These are phyloP conservation scores for Acronicta alni DNA, from an alignment of 2,888 invertebrate genomes.

Conservation along the genomic window DNA sequence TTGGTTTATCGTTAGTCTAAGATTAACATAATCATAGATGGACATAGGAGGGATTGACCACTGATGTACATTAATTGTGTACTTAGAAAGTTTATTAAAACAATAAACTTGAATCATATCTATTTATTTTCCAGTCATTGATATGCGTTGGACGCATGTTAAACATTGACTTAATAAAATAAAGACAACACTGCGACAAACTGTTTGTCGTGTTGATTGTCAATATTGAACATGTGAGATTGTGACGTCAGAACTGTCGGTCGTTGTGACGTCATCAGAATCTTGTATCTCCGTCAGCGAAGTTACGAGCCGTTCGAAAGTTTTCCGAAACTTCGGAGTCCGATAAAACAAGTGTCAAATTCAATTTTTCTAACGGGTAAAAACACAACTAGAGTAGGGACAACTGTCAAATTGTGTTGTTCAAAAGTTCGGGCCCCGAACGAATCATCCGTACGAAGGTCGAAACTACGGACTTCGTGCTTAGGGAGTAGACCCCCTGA, in stretches of 20 bases:
- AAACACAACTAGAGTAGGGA: too few species aligned
- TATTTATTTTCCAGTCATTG: conserved; percentile 41
- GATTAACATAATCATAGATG: conserved; percentile 29
- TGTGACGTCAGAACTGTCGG: conserved; percentile 37
- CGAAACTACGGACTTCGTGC: too few species aligned
- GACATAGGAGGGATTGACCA: conserved; percentile 32
- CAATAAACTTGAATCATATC: conserved; percentile 32
- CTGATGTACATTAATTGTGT: conserved; percentile 26
- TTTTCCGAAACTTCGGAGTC: too few species aligned
- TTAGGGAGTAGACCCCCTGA: too few species aligned
- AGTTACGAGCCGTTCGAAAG: too few species aligned
- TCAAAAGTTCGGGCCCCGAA: too few species aligned
- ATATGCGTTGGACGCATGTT: conserved; percentile 32
- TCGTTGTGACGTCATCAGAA: conserved; percentile 29
- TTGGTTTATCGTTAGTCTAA: conserved; percentile 19
- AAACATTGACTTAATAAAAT: conserved; percentile 45
- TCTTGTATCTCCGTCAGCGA: too few species aligned
- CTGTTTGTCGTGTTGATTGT: conserved; percentile 39
- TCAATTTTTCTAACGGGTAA: too few species aligned
- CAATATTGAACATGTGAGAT: conserved; percentile 43
- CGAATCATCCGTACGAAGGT: too few species aligned
- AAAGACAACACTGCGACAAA: conserved; percentile 25
- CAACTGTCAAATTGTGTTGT: too few species aligned
- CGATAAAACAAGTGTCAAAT: too few species aligned
- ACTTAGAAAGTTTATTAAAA: conserved; percentile 43